Base-by-base conservation (phyloP, 2,797 vertebrate genomes). In the Limosa lapponica region DNA sequence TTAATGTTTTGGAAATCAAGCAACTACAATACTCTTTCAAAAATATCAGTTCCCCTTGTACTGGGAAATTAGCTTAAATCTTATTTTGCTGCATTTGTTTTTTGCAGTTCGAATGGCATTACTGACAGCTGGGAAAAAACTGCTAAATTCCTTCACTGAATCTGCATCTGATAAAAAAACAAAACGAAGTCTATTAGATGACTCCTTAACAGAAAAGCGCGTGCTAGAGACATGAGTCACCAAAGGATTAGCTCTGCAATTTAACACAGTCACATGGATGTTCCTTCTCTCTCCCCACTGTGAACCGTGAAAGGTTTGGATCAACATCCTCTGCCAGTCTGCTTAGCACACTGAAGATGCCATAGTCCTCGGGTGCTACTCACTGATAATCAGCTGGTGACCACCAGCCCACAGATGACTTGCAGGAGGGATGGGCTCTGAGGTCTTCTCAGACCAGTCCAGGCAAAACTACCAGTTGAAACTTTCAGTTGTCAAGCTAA, bases 181-280 rank as follows among this genome's bases (percentile, higher is more conserved):
- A 79, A 82, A 89, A 84, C 20, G 2, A 87, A 72, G 32, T 54
- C 54, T 82, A 46, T 64, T 80, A 86, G 52, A 81, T 46, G 59
- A 71, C 57, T 93, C 37, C 64, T 69, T 69, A 82, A 49, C 62
- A 91, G 64, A 89, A 92, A 91, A 89, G 61, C 25, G 7, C 73
- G 54, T 62, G 79, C 67, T 87, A 36, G 57, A 81, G 61, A 36
- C 37, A 39, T 88, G 87, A 94, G 67, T 91, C 93, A 94, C 65
- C 19, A 14, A 77, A 78, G 84, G 59, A 93, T 89, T 91, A 95
- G 65, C 82, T 92, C 52, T 67, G 89, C 28, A 8, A 61, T 78
- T 91, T 86, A 90, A 52, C 43, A 82, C 43, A 78, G 82, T 36
- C 69, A 87, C 72, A 74, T 54, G 89, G 0, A 58, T 55, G 94